Evolutionary conservation across 2,113 vertebrate species (phyloP).

Genomic region (Ochotona curzoniae): DNA sequence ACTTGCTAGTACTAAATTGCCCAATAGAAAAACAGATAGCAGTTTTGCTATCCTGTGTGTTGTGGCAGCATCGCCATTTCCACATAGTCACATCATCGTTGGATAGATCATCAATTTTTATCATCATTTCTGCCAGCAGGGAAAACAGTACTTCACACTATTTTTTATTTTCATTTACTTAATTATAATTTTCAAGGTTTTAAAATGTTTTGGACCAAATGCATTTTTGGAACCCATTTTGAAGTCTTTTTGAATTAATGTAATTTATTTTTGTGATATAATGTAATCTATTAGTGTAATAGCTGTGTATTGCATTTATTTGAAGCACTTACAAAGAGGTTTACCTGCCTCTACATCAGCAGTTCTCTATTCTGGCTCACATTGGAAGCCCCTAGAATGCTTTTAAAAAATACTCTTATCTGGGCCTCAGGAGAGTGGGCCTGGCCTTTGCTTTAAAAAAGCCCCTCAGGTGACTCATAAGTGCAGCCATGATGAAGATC

Average conservation of each 20-base stretch:
- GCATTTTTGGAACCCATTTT: conserved; percentile 50
- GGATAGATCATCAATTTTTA: not conserved
- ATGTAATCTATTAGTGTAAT: conserved; percentile 54
- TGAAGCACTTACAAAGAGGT: conserved; percentile 19
- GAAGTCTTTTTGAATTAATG: conserved; percentile 66
- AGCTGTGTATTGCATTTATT: conserved; percentile 51
- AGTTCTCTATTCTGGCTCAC: not conserved
- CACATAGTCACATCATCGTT: not conserved
- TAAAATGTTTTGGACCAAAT: conserved; percentile 43
- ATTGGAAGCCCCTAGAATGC: conserved; percentile 56
- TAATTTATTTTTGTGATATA: conserved; percentile 44
- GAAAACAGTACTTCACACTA: not conserved
- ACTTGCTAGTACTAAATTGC: not conserved
- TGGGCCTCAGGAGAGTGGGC: not conserved
- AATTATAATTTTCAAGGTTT: conserved; percentile 58
- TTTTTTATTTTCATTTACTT: conserved; percentile 58
- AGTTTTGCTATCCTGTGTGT: not conserved
- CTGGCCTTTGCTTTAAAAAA: conserved; percentile 49
- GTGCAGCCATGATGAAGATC: not conserved
- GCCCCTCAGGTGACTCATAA: conserved; percentile 18
- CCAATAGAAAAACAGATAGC: not conserved
- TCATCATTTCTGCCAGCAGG: not conserved
- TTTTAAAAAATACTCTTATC: conserved; percentile 66
- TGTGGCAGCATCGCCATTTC: not conserved
- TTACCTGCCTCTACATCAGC: conserved; percentile 44